Percentiles rank a stretch among this genome's conserved stretches.
These are phyloP conservation scores for Harpagifer antarcticus DNA, from an alignment of 2,797 vertebrate genomes.

Conservation along the genomic window DNA sequence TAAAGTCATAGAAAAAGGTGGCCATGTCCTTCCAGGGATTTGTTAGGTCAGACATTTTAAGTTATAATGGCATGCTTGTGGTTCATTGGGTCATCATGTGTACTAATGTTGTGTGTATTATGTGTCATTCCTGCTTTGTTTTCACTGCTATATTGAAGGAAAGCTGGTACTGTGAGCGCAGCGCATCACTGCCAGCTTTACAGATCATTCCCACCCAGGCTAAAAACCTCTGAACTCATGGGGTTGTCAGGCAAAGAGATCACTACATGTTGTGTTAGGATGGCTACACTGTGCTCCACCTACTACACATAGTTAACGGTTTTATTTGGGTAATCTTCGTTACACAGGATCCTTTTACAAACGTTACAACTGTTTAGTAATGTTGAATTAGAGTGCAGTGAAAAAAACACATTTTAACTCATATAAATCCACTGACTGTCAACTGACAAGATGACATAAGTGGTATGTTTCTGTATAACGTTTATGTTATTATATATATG, in stretches of 20 bases:
- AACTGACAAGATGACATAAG: slow-evolving; percentile 7
- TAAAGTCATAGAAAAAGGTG: slow-evolving; percentile 26
- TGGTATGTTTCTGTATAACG: neutral
- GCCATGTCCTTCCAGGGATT: slow-evolving; percentile 21
- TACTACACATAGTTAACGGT: slow-evolving; percentile 19
- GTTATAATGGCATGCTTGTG: slow-evolving; percentile 41
- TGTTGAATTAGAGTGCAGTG: neutral
- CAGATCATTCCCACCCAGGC: slow-evolving; percentile 36
- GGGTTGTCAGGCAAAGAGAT: slow-evolving; percentile 18
- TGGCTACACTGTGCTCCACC: slow-evolving; percentile 34
- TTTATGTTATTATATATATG: neutral
- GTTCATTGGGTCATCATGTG: slow-evolving; percentile 56
- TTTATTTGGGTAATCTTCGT: slow-evolving; percentile 22
- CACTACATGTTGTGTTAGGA: slow-evolving; percentile 44
- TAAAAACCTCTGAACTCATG: slow-evolving; percentile 20
- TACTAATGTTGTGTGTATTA: slow-evolving; percentile 26
- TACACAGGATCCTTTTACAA: slow-evolving; percentile 8
- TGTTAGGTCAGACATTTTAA: slow-evolving; percentile 52
- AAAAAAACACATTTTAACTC: neutral
- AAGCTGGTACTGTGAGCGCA: slow-evolving; percentile 29
- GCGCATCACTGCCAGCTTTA: slow-evolving; percentile 31
- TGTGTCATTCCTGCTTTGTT: slow-evolving; percentile 46
- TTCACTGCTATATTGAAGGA: slow-evolving; percentile 20
- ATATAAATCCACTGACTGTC: neutral
- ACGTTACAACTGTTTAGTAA: slow-evolving; percentile 10